Base-by-base conservation (phyloP, 2,113 vertebrate genomes). In the Shinisaurus crocodilurus region DNA sequence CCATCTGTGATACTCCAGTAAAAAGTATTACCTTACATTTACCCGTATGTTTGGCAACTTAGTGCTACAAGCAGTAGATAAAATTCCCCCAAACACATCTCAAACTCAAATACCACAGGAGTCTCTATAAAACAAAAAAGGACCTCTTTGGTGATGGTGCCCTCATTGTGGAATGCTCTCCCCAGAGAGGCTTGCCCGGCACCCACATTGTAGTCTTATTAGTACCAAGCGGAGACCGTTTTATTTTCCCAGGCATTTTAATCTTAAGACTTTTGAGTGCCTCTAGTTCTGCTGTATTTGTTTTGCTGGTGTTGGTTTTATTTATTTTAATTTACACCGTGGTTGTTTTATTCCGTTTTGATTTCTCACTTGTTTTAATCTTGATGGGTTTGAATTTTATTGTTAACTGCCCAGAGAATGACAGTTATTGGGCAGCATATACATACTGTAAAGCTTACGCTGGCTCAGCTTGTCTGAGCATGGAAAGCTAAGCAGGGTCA, bases 1-100 rank as follows among this genome's bases (percentile, higher is more conserved):
- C 85, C 40, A 2, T 92, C 10, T 88, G 57, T 88, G 82, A 92
- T 13, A 92, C 60, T 83, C 63, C 20, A n/a, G 45, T 91, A 32
- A 1, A 63, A 85, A 43, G 0, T 88, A 79, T 63, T 34, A 80
- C 48, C 65, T 54, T 1, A 54, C 54, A 40, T 40, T 70, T n/a
- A n/a, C n/a, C n/a, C n/a, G n/a, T 54, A 50, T 27, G 25, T 54
- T 50, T 82, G 18, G 45, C 45, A 88, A 6, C 15, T 80, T 50
- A 88, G 25, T 29, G 43, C 43, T 50, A 32, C 25, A 72, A 70
- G 10, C 25, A 45, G 27, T 43, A 8, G 45, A 43, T 82, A 16
- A 72, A 70, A 43, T 82, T 67, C n/a, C 50, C 16, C 27, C 1
- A 40, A 88, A 32, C 1, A 10, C 20, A 82, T 54, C 32, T 82